phyloP scores from a whole-genome alignment of 1,140 invertebrate genomes.

The Goniozus legneri region DNA sequence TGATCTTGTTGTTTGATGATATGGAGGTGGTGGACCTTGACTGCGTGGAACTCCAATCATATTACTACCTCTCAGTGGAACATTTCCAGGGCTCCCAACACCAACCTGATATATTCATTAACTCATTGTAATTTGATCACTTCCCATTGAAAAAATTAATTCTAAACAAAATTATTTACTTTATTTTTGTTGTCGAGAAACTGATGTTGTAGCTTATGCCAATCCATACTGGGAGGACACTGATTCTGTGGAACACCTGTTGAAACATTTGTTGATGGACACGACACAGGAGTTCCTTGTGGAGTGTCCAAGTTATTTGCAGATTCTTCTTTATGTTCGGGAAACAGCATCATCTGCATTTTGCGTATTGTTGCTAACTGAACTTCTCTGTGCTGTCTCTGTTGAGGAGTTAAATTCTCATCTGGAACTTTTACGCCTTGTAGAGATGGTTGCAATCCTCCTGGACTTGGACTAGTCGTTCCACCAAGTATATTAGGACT shows the following conservation, averaged over 20 bases:
- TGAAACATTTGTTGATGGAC: constrained; percentile 40
- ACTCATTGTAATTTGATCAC: not conserved
- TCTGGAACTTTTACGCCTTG: constrained; percentile 89
- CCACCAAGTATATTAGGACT: constrained; percentile 50
- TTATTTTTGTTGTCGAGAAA: constrained; percentile 70
- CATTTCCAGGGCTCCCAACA: constrained; percentile 46
- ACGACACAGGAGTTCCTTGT: constrained; percentile 45
- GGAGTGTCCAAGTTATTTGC: constrained; percentile 39
- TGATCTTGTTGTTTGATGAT: constrained; percentile 76
- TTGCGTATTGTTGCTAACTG: constrained; percentile 87
- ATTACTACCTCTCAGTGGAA: constrained; percentile 49
- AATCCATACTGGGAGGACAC: constrained; percentile 67
- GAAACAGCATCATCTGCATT: constrained; percentile 90
- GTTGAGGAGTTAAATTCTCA: constrained; percentile 94
- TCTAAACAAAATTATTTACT: constrained; percentile 26
- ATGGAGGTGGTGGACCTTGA: constrained; percentile 84
- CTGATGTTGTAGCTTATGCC: constrained; percentile 85
- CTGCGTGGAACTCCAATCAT: constrained; percentile 59
- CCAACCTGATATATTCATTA: constrained; percentile 22
- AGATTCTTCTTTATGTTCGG: constrained; percentile 63
- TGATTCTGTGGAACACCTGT: constrained; percentile 49
- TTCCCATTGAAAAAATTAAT: not conserved
- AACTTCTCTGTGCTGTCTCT: constrained; percentile 88
- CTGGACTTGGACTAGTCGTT: constrained; percentile 54
- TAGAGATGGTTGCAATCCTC: constrained; percentile 59